These are phyloP conservation scores for Gisinianus flammeolus DNA, from an alignment of 2,888 invertebrate genomes.

Conservation along the genomic window DNA sequence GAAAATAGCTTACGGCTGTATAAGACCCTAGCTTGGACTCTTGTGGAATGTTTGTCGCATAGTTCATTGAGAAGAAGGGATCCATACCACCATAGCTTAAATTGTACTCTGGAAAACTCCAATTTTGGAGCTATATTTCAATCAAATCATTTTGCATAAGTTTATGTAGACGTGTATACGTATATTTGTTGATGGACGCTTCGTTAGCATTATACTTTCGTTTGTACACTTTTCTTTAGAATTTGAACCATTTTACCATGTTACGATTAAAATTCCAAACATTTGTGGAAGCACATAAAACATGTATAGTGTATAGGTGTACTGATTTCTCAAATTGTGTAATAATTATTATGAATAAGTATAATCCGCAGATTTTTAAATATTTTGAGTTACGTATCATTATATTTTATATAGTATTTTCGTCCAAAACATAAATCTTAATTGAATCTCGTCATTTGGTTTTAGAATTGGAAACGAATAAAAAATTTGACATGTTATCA, in stretches of 20 bases:
- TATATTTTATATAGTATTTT: no score
- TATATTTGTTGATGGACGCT: not conserved
- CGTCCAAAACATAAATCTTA: no score
- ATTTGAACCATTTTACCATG: no score
- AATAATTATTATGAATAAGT: no score
- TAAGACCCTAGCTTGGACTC: constrained; percentile 44
- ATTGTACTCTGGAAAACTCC: constrained; percentile 29
- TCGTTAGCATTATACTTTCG: not conserved
- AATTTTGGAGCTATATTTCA: constrained; percentile 7
- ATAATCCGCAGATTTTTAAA: no score
- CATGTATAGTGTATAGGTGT: not conserved
- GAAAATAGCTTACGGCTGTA: constrained; percentile 38
- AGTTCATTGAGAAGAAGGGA: constrained; percentile 43
- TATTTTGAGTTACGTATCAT: no score
- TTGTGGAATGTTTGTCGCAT: constrained; percentile 34
- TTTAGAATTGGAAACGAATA: no score
- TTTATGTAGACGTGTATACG: not conserved
- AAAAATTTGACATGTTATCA: no score
- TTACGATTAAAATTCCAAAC: not conserved
- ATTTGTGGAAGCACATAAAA: not conserved
- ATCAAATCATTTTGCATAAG: not conserved
- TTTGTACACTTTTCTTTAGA: no score
- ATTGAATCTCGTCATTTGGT: no score
- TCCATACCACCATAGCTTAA: constrained; percentile 40
- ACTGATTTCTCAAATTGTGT: no score